Conservation (phyloP, 2,113 vertebrate genomes). For the Acanthochromis polyacanthus region DNA sequence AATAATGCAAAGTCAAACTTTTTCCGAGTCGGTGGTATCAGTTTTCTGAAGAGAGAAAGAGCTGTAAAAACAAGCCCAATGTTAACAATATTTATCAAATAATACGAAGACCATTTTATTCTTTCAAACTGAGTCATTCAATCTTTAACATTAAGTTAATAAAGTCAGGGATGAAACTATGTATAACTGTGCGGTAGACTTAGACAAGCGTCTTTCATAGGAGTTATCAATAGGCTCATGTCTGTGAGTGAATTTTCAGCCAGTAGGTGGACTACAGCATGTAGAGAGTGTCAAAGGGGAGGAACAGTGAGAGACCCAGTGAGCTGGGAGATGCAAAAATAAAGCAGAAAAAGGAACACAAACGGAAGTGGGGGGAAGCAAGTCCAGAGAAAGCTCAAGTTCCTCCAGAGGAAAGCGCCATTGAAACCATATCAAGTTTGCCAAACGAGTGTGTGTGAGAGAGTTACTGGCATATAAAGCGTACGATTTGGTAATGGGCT, state of each 20-base stretch:
- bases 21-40: neutral
- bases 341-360: conserved; percentile 64
- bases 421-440: conserved; percentile 75
- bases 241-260: conserved; percentile 45
- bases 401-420: conserved; percentile 54
- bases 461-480: conserved; percentile 65
- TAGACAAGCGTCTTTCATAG: conserved; percentile 54
- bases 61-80: neutral
- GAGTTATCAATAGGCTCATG: conserved; percentile 61
- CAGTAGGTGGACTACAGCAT: conserved; percentile 76
- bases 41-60: neutral
- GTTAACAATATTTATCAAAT: neutral
- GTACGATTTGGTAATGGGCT: conserved; percentile 76
- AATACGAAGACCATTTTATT: neutral
- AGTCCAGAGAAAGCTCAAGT: conserved; percentile 62
- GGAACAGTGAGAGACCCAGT: conserved; percentile 48
- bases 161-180: neutral
- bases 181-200: conserved; percentile 19
- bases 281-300: conserved; percentile 47
- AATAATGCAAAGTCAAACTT: neutral
- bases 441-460: conserved; percentile 49
- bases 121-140: neutral
- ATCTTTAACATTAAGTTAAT: neutral
- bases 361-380: conserved; percentile 70
- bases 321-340: conserved; percentile 68